A percentile compares a stretch with the other conserved stretches of the same genome.
These are phyloP conservation scores for Macroteleia sp. DNA, from an alignment of 2,888 invertebrate genomes.

Conservation along the genomic window DNA sequence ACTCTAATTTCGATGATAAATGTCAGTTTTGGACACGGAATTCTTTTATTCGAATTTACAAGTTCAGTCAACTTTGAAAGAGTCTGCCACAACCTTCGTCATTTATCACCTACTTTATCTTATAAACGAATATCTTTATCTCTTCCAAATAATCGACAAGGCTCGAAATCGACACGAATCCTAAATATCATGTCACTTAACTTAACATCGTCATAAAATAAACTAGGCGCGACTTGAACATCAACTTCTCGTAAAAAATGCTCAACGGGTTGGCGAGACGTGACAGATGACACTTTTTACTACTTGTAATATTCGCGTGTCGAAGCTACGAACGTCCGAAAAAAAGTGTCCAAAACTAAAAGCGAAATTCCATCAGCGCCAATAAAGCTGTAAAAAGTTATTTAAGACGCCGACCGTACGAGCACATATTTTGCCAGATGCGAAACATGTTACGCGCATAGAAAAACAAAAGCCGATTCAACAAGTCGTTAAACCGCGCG, in stretches of 20 bases:
- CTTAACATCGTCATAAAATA: not conserved
- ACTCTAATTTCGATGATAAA: too few relatives aligned
- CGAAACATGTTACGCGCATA: not conserved
- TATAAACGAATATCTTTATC: too few relatives aligned
- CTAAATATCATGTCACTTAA: too few relatives aligned
- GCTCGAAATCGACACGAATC: too few relatives aligned
- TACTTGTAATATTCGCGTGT: slow-evolving; percentile 9
- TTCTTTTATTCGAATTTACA: too few relatives aligned
- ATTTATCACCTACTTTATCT: too few relatives aligned
- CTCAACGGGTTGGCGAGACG: not conserved
- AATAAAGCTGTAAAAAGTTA: slow-evolving; percentile 14
- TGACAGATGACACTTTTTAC: slow-evolving; percentile 25
- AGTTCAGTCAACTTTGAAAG: too few relatives aligned
- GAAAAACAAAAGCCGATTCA: slow-evolving; percentile 23
- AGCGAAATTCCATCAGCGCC: slow-evolving; percentile 1
- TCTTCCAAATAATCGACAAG: too few relatives aligned
- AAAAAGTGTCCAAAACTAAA: not conserved
- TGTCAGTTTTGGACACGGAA: too few relatives aligned
- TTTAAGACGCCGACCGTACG: not conserved
- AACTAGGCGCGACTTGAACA: slow-evolving; percentile 4
- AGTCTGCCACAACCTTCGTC: too few relatives aligned
- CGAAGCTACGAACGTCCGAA: not conserved
- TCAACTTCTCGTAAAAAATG: not conserved
- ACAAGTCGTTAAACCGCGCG: slow-evolving; percentile 25
- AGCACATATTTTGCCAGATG: slow-evolving; percentile 1